Conservation (phyloP, 2,113 vertebrate genomes). For the Syngnathus floridae region DNA sequence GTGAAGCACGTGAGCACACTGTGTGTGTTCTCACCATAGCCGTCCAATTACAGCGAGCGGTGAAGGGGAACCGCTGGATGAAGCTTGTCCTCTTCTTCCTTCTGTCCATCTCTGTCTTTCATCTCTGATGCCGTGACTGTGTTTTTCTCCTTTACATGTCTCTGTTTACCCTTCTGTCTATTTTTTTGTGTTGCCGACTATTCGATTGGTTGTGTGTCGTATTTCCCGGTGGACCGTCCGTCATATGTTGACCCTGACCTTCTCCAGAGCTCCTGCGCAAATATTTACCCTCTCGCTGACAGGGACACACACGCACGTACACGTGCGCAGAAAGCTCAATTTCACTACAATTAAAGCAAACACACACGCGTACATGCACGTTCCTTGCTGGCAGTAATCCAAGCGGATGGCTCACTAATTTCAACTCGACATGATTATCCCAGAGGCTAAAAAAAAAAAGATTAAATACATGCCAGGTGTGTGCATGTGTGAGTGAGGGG, state of each 20-base stretch:
- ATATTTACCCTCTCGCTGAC: constrained; percentile 66
- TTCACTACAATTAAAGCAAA: constrained; percentile 55
- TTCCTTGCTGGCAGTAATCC: constrained; percentile 49
- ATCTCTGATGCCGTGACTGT: background rate
- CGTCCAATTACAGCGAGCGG: constrained; percentile 58
- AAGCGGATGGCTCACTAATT: constrained; percentile 61
- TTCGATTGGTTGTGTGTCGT: constrained; percentile 30
- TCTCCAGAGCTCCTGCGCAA: constrained; percentile 66
- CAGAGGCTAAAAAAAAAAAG: constrained; percentile 50
- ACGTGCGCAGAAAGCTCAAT: constrained; percentile 32
- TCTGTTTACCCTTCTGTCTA: constrained; percentile 14
- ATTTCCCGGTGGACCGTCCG: constrained; percentile 66
- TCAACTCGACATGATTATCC: constrained; percentile 58
- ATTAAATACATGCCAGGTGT: constrained; percentile 69
- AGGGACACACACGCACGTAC: constrained; percentile 38
- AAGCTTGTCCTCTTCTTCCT: constrained; percentile 14
- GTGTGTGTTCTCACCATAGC: constrained; percentile 42
- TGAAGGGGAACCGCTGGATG: constrained; percentile 48
- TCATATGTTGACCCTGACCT: constrained; percentile 71
- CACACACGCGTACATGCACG: constrained; percentile 21
- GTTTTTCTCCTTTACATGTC: constrained; percentile 3
- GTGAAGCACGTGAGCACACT: constrained; percentile 55
- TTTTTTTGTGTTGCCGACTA: background rate
- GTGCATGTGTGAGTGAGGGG: constrained; percentile 28
- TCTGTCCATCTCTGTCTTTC: constrained; percentile 35